phyloP scores from a whole-genome alignment of 92 coral and sea anemone genomes.

The Palythoa grandiflora region DNA sequence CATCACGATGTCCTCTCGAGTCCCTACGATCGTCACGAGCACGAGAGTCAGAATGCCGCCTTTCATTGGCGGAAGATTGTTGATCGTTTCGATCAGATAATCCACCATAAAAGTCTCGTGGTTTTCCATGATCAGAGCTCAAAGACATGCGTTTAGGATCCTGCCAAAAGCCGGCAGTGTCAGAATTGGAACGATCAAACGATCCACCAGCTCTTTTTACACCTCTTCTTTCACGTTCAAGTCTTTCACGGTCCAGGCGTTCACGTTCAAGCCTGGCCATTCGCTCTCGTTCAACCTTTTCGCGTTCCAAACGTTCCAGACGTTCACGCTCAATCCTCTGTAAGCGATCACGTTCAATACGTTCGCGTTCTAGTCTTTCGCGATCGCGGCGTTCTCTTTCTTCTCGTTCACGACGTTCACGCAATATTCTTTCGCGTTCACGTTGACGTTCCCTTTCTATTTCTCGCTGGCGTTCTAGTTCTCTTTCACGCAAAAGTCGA shows the following conservation, averaged over 20 bases:
- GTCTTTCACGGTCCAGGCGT: slow-evolving; percentile 91
- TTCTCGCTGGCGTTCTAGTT: slow-evolving; percentile 90
- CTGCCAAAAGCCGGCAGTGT: slow-evolving; percentile 94
- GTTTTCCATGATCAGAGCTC: slow-evolving; percentile 68
- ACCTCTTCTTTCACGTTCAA: slow-evolving; percentile 88
- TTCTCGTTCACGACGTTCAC: slow-evolving; percentile 91
- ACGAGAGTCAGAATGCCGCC: slow-evolving; percentile 69
- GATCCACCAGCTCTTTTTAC: slow-evolving; percentile 86
- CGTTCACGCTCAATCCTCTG: slow-evolving; percentile 96
- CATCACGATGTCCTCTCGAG: slow-evolving; percentile 89
- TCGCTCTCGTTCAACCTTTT: slow-evolving; percentile 76
- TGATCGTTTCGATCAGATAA: slow-evolving; percentile 70
- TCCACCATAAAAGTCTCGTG: slow-evolving; percentile 86
- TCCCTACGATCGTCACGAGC: slow-evolving; percentile 87
- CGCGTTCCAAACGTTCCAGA: slow-evolving; percentile 74
- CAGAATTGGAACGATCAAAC: slow-evolving; percentile 77
- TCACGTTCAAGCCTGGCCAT: slow-evolving; percentile 91
- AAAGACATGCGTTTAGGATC: slow-evolving; percentile 93
- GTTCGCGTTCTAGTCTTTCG: slow-evolving; percentile 82
- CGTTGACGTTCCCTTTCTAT: slow-evolving; percentile 86
- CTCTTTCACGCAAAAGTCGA: slow-evolving; percentile 90
- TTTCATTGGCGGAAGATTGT: slow-evolving; percentile 62
- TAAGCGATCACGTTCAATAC: slow-evolving; percentile 91
- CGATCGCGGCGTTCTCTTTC: slow-evolving; percentile 97
- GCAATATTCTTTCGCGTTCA: slow-evolving; percentile 77